phyloP scores from a whole-genome alignment of 37 sponge, comb jelly and placozoan species.

The Aplysina aerophoba region DNA sequence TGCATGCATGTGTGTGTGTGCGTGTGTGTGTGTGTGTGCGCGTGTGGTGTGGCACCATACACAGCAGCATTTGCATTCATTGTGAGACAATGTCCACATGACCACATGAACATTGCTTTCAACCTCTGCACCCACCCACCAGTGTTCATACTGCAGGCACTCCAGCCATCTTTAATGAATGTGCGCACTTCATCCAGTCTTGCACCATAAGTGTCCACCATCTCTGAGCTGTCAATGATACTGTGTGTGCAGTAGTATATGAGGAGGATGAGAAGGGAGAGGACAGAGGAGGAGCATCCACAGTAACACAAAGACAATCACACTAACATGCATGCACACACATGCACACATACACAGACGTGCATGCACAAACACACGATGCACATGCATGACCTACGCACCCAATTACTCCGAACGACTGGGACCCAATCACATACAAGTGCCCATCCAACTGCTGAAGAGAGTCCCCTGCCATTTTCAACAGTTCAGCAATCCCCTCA shows the following conservation, averaged over 20 bases:
- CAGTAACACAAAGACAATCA: not conserved
- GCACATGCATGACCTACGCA: not conserved
- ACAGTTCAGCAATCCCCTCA: slow-evolving; percentile 39
- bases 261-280: not conserved
- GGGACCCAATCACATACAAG: slow-evolving; percentile 62
- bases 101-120: not conserved
- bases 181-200: slow-evolving; percentile 57
- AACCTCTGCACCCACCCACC: slow-evolving; percentile 23
- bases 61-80: not conserved
- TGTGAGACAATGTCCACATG: not conserved
- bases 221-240: slow-evolving; percentile 72
- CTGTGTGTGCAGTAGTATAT: slow-evolving; percentile 7
- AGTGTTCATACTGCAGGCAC: slow-evolving; percentile 26
- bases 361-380: too few relatives aligned
- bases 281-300: not conserved
- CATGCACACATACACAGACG: not conserved
- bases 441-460: slow-evolving; percentile 49
- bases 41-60: not conserved
- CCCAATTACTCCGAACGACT: slow-evolving; percentile 41
- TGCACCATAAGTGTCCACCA: slow-evolving; percentile 70
- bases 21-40: not conserved
- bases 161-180: slow-evolving; percentile 64
- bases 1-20: not conserved
- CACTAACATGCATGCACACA: slow-evolving; percentile 9
- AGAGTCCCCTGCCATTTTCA: slow-evolving; percentile 32